Percentiles rank a stretch among this genome's conserved stretches.
Conservation (phyloP, 1,140 invertebrate species). For the Cheumatopsyche charites region DNA sequence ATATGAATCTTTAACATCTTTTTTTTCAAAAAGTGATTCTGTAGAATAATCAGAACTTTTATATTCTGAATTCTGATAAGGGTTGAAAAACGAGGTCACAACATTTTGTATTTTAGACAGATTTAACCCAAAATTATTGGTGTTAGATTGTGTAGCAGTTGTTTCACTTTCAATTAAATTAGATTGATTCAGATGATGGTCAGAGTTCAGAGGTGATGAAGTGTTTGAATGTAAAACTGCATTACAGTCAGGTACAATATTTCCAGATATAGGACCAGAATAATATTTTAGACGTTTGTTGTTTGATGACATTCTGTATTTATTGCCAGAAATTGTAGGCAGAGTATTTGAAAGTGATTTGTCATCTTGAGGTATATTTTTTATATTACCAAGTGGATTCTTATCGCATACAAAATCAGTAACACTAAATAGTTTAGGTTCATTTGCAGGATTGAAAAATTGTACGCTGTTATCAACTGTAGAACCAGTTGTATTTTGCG, state of each 20-base stretch:
- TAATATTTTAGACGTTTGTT: slow-evolving; percentile 58
- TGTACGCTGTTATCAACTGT: no score
- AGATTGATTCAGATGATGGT: not conserved
- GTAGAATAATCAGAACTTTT: not conserved
- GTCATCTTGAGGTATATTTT: not conserved
- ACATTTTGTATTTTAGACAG: slow-evolving; percentile 59
- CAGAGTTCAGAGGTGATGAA: not conserved
- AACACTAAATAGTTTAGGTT: slow-evolving; percentile 12
- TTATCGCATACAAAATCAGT: not conserved
- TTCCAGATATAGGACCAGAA: slow-evolving; percentile 55
- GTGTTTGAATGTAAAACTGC: no score
- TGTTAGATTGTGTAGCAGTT: not conserved
- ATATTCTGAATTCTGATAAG: slow-evolving; percentile 31
- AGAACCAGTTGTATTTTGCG: no score
- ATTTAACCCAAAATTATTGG: slow-evolving; percentile 38
- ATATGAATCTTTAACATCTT: not conserved
- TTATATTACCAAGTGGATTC: no score
- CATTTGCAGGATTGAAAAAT: not conserved
- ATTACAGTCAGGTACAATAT: no score
- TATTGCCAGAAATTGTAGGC: slow-evolving; percentile 49
- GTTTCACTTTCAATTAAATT: not conserved
- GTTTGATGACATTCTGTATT: slow-evolving; percentile 54
- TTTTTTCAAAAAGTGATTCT: not conserved
- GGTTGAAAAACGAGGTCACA: slow-evolving; percentile 60
- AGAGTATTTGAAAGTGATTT: slow-evolving; percentile 32